These are phyloP conservation scores for Xestia ashworthii DNA, from an alignment of 2,888 invertebrate species.

Conservation along the genomic window DNA sequence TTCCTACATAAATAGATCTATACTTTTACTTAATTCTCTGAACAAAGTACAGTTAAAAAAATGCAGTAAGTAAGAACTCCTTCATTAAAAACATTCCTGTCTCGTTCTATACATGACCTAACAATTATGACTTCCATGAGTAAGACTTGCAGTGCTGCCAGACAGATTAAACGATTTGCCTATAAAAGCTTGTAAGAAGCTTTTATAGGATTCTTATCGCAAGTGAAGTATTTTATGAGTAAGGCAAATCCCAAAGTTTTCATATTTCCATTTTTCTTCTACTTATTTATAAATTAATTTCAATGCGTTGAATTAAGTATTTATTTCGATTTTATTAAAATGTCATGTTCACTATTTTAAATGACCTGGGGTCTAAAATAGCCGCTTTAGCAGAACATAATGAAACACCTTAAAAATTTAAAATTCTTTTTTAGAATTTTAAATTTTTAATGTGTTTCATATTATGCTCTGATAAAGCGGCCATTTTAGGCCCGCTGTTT, in stretches of 20 bases:
- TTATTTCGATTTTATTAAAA: too few species aligned
- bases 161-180: not conserved
- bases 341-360: too few species aligned
- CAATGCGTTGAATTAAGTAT: not conserved
- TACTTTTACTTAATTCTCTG: not conserved
- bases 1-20: slow-evolving; percentile 2
- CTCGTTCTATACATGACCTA: slow-evolving; percentile 10
- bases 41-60: not conserved
- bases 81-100: slow-evolving; percentile 9
- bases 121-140: slow-evolving; percentile 32
- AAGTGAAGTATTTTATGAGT: not conserved
- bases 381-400: too few species aligned
- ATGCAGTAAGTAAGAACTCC: slow-evolving; percentile 7
- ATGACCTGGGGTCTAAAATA: too few species aligned
- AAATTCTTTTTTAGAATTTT: too few species aligned
- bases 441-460: too few species aligned
- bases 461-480: too few species aligned
- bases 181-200: too few species aligned
- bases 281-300: not conserved
- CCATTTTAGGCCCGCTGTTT: too few species aligned
- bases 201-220: not conserved
- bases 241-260: not conserved
- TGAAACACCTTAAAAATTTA: too few species aligned
- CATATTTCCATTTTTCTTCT: not conserved
- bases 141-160: slow-evolving; percentile 24